These are phyloP conservation scores for Polymixis flavicincta DNA, from an alignment of 2,888 invertebrate genomes.

Conservation along the genomic window DNA sequence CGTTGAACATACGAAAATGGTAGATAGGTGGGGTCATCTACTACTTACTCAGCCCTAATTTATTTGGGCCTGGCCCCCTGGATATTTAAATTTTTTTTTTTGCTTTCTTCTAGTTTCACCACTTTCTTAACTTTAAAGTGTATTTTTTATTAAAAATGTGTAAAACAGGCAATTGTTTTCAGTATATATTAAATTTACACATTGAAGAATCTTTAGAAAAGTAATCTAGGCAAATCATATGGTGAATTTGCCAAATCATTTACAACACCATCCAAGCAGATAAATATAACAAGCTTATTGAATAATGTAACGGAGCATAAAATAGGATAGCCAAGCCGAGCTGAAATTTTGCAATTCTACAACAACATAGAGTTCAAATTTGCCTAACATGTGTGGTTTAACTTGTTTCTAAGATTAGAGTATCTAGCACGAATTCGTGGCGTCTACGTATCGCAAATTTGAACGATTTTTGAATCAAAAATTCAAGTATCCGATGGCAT, in stretches of 20 bases:
- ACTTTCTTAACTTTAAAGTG: too few relatives aligned
- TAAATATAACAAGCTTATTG: constrained; percentile 45
- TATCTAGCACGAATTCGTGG: neutral
- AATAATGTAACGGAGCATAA: constrained; percentile 50
- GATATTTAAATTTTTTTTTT: too few relatives aligned
- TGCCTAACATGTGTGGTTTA: neutral
- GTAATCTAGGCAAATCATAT: constrained; percentile 5
- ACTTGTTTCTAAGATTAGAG: neutral
- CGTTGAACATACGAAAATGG: too few relatives aligned
- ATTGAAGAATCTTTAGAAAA: neutral
- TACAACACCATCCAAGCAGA: constrained; percentile 19
- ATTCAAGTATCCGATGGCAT: neutral
- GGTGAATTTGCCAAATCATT: constrained; percentile 38
- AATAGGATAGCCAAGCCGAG: constrained; percentile 43
- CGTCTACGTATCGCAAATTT: neutral
- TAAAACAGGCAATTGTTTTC: too few relatives aligned
- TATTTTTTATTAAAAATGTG: too few relatives aligned
- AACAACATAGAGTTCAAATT: constrained; percentile 25
- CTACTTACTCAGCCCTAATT: too few relatives aligned
- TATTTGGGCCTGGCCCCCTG: too few relatives aligned
- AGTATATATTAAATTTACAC: too few relatives aligned
- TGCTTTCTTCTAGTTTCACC: too few relatives aligned
- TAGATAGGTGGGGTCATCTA: too few relatives aligned
- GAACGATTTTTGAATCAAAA: neutral
- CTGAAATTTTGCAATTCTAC: constrained; percentile 41